Base-by-base conservation (phyloP, 2,797 vertebrate genomes). In the Pangasius djambal region DNA sequence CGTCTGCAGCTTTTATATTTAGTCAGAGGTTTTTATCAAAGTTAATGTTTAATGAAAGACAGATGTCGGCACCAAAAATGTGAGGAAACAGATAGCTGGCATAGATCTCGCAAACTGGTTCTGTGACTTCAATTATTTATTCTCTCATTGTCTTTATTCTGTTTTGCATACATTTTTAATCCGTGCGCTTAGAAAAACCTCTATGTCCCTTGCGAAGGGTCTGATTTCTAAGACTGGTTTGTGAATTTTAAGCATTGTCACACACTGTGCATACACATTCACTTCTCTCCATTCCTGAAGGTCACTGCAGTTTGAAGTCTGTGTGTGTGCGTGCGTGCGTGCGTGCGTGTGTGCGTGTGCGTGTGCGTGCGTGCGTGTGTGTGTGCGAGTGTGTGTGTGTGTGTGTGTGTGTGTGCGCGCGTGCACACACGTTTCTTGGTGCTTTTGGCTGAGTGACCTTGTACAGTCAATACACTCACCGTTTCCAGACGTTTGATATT, bases 401-500 rank as follows among this genome's bases (percentile, higher is more conserved):
- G 75, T 57, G 69, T 74, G 37, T 40, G 44, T 48, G 86, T 86
- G 50, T 77, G 40, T 78, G 78, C 79, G 61, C 83, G 44, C 78
- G 37, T 3, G 1, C 37, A 37, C 40, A 44, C 55, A 28, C 63
- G 63, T 86, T 78, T 91, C 74, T 83, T 52, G 74, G 70, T 86
- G 70, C 82, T 85, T 16, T 15, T 89, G 87, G 85, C 90, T 91
- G 79, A 44, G 74, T 93, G 92, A 93, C 91, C 91, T 92, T 91
- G 88, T 44, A 77, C 83, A 91, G 88, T 88, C 89, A 86, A 90
- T 88, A 90, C 79, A 91, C 89, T 89, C 87, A 5, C 84, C 57
- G 55, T 85, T 89, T 93, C 85, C 91, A 57, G 90, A 91, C 92
- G 93, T 86, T 89, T 85, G 69, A 89, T 88, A 90, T 89, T 91